Conservation (phyloP, 2,888 invertebrate species). For the Oithona nana region DNA sequence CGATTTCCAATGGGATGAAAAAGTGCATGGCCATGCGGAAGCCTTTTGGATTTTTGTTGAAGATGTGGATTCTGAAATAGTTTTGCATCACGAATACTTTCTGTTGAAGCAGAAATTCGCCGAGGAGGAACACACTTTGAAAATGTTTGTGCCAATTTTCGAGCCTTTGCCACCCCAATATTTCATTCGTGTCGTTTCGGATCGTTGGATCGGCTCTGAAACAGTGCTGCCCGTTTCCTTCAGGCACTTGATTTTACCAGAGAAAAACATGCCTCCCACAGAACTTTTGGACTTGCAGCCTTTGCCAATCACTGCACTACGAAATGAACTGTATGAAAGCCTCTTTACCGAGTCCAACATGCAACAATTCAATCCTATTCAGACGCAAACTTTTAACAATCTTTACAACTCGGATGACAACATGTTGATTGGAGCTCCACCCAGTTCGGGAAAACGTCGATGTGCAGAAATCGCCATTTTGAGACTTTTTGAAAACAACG, state of each 20-base stretch:
- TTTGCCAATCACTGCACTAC: constrained; percentile 72
- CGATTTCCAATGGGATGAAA: constrained; percentile 98
- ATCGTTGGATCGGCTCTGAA: constrained; percentile 83
- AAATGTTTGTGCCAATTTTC: constrained; percentile 95
- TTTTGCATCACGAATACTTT: constrained; percentile 90
- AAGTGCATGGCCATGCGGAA: constrained; percentile 47
- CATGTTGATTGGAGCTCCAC: constrained; percentile 83
- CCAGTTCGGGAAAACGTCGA: constrained; percentile 70
- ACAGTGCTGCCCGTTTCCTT: constrained; percentile 92
- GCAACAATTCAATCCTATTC: constrained; percentile 92
- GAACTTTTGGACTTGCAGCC: constrained; percentile 92
- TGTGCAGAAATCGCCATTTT: constrained; percentile 90
- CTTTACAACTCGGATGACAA: constrained; percentile 97
- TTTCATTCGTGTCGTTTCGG: constrained; percentile 73
- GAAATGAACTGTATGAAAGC: constrained; percentile 65
- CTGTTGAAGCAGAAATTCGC: constrained; percentile 84
- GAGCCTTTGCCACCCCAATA: constrained; percentile 97
- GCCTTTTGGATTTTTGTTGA: constrained; percentile 44
- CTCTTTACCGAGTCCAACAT: constrained; percentile 54
- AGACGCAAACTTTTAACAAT: constrained; percentile 96
- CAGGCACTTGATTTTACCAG: constrained; percentile 85
- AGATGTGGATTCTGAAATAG: constrained; percentile 39
- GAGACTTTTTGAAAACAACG: constrained; percentile 51
- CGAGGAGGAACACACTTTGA: constrained; percentile 81
- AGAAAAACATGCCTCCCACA: constrained; percentile 94